Evolutionary conservation across 2,113 vertebrate genomes (phyloP), one percentile per base, ranked within the genome.

Genomic region (Ameiurus melas): DNA sequence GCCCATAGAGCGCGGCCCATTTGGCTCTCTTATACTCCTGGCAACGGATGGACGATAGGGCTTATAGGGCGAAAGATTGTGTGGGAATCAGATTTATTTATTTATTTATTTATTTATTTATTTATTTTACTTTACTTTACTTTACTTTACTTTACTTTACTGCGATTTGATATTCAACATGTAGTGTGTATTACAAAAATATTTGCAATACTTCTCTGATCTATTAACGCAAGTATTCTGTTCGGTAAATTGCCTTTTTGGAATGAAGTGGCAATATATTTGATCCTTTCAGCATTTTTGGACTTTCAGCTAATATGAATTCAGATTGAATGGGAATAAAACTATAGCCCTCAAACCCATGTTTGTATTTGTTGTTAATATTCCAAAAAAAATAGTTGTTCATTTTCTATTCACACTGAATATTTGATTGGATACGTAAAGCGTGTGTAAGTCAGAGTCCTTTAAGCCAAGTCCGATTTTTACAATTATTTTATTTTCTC

Each of bases 361-460:
- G 58, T 47, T 77, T 22, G 39, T 68, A 55, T 80, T 79, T 73
- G 7, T 81, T 25, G 77, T 62, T 14, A 55, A 33, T 55, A 57
- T 17, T 80, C 43, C 25, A 81, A 47, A n/a, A 80, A 17, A 27
- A 82, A 82, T 86, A 58, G 47, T 55, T 33, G 71, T 71, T 36
- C 86, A 27, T 43, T 85, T 85, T 88, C 87, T 77, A 71, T 85
- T 60, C 86, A 85, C 64, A 22, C 43, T 68, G 88, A 81, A 36
- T 84, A 51, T 87, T 83, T 88, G 86, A 86, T 81, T 80, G 20
- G 51, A 53, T 57, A 33, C 14, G 20, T 33, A 57, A 7, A 4
- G 9, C 78, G 47, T 86, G 78, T 80, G 47, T 66, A 51, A 17
- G 55, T 83, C 55, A 75, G 71, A 55, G 36, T 39, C 36, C 53